These are phyloP conservation scores for Malacoctenus gilli DNA, from an alignment of 2,797 vertebrate species.

Conservation along the genomic window DNA sequence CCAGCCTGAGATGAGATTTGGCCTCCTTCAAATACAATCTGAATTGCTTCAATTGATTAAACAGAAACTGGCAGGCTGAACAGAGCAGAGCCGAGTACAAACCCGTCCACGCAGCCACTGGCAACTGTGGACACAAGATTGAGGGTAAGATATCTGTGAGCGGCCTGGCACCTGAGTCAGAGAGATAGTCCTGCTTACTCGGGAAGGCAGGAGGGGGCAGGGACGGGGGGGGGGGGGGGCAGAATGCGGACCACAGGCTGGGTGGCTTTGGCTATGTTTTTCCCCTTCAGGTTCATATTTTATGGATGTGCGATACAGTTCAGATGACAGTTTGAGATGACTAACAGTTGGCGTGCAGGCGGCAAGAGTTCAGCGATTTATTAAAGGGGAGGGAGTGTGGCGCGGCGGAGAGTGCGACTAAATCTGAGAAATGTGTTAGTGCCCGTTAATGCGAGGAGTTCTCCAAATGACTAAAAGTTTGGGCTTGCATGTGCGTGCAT, in stretches of 20 bases:
- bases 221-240: constrained; percentile 16
- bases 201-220: background rate
- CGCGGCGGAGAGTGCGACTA: constrained; percentile 30
- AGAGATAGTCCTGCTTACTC: constrained; percentile 66
- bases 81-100: constrained; percentile 57
- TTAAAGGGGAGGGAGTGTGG: constrained; percentile 42
- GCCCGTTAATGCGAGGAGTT: constrained; percentile 61
- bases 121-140: constrained; percentile 76
- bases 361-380: constrained; percentile 64
- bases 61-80: constrained; percentile 68
- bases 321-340: constrained; percentile 70
- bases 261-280: constrained; percentile 60
- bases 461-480: constrained; percentile 54
- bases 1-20: constrained; percentile 64
- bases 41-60: constrained; percentile 74
- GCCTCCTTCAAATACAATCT: constrained; percentile 67
- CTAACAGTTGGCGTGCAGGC: constrained; percentile 47
- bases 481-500: constrained; percentile 27
- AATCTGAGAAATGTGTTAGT: constrained; percentile 62
- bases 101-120: constrained; percentile 58
- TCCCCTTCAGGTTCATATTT: constrained; percentile 71
- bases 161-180: constrained; percentile 68
- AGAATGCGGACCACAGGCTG: constrained; percentile 43
- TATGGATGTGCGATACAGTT: constrained; percentile 64
- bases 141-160: constrained; percentile 70